Percentiles rank a stretch among this genome's conserved stretches.
Evolutionary conservation across 2,888 invertebrate genomes (phyloP).

Genomic region (Oconnorella tubifera): DNA sequence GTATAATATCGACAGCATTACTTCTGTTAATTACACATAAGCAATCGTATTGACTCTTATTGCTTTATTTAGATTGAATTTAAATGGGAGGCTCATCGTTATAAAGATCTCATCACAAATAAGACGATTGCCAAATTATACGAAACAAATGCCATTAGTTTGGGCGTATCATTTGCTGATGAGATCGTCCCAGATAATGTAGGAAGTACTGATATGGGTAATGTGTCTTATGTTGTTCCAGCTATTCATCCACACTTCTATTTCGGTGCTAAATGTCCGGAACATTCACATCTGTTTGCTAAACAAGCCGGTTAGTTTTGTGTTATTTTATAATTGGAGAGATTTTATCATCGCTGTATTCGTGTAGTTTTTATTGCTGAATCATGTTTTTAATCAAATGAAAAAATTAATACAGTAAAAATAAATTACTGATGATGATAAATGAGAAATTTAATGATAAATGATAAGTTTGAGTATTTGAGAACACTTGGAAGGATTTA

Average conservation of each 20-base stretch:
- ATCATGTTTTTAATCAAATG: too few species aligned
- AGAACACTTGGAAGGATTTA: too few species aligned
- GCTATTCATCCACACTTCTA: constrained; percentile 39
- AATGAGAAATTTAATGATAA: too few species aligned
- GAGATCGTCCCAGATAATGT: not conserved
- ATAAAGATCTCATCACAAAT: constrained; percentile 46
- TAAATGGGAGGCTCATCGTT: constrained; percentile 39
- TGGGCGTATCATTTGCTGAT: constrained; percentile 7
- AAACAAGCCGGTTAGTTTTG: constrained; percentile 1
- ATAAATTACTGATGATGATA: too few species aligned
- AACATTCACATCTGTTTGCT: constrained; percentile 39
- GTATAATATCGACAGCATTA: too few species aligned
- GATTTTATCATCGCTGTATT: too few species aligned
- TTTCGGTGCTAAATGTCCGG: constrained; percentile 35
- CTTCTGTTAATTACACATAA: too few species aligned
- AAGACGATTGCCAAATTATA: constrained; percentile 38
- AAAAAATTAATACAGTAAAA: too few species aligned
- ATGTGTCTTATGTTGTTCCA: constrained; percentile 41
- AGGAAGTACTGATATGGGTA: constrained; percentile 35
- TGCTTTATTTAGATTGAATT: constrained; percentile 44
- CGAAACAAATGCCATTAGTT: constrained; percentile 7
- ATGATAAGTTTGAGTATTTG: too few species aligned
- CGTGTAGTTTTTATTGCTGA: too few species aligned
- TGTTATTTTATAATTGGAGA: too few species aligned
- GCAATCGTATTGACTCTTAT: too few species aligned